Conservation (phyloP, 2,888 invertebrate species). For the Polyommatus icarus region DNA sequence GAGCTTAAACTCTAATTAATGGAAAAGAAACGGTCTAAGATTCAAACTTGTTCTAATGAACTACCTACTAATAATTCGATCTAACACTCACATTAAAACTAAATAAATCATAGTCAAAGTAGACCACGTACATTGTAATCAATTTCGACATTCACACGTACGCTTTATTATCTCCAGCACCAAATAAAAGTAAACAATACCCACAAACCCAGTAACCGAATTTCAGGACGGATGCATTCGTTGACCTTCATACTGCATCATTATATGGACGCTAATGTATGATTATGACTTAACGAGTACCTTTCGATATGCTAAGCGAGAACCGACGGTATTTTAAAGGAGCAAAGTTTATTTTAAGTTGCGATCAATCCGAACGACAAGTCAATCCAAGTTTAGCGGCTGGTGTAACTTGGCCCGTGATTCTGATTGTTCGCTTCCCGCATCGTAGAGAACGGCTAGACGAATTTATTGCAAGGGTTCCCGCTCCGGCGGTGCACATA, state of each 20-base stretch:
- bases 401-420: not conserved
- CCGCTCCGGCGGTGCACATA: slow-evolving; percentile 48
- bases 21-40: no score
- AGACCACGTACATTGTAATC: not conserved
- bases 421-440: not conserved
- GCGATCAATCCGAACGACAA: slow-evolving; percentile 31
- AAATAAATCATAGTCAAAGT: not conserved
- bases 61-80: not conserved
- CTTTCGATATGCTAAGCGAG: slow-evolving; percentile 42
- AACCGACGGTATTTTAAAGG: not conserved
- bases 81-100: not conserved
- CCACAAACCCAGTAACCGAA: slow-evolving; percentile 47
- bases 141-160: not conserved
- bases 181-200: slow-evolving; percentile 42
- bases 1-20: no score
- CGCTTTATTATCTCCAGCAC: slow-evolving; percentile 9
- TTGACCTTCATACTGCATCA: slow-evolving; percentile 68
- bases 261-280: slow-evolving; percentile 63
- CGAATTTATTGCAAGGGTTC: slow-evolving; percentile 36
- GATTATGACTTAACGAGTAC: slow-evolving; percentile 52
- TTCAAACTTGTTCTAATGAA: not conserved
- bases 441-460: not conserved
- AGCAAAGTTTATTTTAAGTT: not conserved
- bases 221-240: slow-evolving; percentile 53
- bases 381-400: not conserved